Conservation (phyloP, 2,113 vertebrate genomes). For the Pelobates fuscus region DNA sequence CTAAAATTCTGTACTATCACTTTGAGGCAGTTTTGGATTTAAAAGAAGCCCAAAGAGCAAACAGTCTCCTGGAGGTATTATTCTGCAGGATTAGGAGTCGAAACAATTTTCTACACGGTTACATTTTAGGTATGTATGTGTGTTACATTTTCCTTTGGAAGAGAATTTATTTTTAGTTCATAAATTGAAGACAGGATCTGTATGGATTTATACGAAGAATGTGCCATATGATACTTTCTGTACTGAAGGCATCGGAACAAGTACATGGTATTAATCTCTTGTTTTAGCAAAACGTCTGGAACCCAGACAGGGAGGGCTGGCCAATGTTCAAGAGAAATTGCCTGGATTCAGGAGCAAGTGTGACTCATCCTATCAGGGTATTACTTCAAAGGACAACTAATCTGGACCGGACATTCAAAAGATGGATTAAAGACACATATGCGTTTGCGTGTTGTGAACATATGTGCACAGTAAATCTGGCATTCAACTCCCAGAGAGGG, state of each 20-base stretch:
- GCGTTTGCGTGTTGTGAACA: neutral
- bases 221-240: neutral
- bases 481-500: neutral
- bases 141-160: no score
- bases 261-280: neutral
- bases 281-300: slow-evolving; percentile 1
- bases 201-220: neutral
- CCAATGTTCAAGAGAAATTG: slow-evolving; percentile 1
- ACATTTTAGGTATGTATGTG: no score
- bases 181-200: no score
- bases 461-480: neutral
- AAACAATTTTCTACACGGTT: no score
- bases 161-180: no score
- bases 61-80: no score
- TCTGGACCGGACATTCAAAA: neutral
- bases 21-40: no score
- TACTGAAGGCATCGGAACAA: neutral
- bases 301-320: slow-evolving; percentile 23
- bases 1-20: no score
- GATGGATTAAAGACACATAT: slow-evolving; percentile 3
- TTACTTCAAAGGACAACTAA: slow-evolving; percentile 18
- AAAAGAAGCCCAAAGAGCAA: no score
- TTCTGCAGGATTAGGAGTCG: no score
- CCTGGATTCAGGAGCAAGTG: slow-evolving; percentile 20
- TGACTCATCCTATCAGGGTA: slow-evolving; percentile 26